Percentiles rank a stretch among this genome's conserved stretches.
These are phyloP conservation scores for Ophonus ardosiacus DNA, from an alignment of 2,888 invertebrate species.

Conservation along the genomic window DNA sequence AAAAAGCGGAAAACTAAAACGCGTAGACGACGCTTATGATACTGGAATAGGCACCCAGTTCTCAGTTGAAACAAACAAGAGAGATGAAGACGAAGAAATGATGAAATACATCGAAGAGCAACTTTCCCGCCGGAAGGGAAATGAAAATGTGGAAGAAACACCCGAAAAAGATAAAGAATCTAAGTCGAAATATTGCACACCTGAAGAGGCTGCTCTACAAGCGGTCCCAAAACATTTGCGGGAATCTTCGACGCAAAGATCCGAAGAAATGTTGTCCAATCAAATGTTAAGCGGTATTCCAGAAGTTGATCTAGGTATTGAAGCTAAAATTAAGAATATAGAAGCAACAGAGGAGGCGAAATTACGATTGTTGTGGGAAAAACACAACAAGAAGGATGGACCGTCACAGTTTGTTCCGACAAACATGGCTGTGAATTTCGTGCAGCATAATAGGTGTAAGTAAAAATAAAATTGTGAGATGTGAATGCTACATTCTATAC, in stretches of 20 bases:
- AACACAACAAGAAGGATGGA: constrained; percentile 93
- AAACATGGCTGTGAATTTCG: constrained; percentile 99
- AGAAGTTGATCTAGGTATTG: constrained; percentile 99
- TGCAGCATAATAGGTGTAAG: constrained; percentile 96
- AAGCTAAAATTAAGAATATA: constrained; percentile 98
- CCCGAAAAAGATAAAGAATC: constrained; percentile 73
- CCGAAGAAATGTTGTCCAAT: constrained; percentile 99
- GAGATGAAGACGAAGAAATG: constrained; percentile 99
- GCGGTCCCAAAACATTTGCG: constrained; percentile 94
- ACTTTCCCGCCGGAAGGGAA: constrained; percentile 89
- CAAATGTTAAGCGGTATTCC: constrained; percentile 99
- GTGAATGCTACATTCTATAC: too few relatives aligned
- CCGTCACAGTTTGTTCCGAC: constrained; percentile 98
- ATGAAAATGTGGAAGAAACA: constrained; percentile 72
- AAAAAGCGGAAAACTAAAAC: constrained; percentile 88
- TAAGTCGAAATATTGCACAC: constrained; percentile 83
- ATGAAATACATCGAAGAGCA: constrained; percentile 94
- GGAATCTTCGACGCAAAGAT: constrained; percentile 90
- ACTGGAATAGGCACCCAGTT: constrained; percentile 97
- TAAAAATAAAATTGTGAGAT: background rate
- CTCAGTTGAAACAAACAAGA: constrained; percentile 97
- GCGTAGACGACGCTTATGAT: constrained; percentile 94
- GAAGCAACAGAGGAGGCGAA: constrained; percentile 99
- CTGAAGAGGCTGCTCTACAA: constrained; percentile 93
- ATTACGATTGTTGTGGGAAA: constrained; percentile 91